Evolutionary conservation across 1,140 invertebrate species (phyloP).

Genomic region (Philopotamus ludificatus): DNA sequence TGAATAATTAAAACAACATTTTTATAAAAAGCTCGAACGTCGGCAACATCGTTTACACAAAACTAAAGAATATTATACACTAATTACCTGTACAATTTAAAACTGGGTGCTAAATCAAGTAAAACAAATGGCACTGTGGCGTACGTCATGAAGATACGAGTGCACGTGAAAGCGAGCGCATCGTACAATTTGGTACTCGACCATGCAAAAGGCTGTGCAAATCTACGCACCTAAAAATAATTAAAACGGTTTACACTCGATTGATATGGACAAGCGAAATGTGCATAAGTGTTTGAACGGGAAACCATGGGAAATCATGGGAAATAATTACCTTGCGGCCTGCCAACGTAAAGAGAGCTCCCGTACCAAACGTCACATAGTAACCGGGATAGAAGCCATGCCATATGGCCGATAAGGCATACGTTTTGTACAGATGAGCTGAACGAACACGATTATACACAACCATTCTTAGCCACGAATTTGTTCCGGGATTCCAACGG

Average conservation of each 20-base stretch:
- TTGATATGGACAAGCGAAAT: no score
- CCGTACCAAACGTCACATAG: slow-evolving; percentile 90
- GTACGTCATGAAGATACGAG: slow-evolving; percentile 82
- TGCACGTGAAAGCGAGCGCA: slow-evolving; percentile 71
- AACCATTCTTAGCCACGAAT: slow-evolving; percentile 81
- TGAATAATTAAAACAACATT: slow-evolving; percentile 42
- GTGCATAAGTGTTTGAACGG: no score
- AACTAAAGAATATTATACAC: not conserved
- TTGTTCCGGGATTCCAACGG: slow-evolving; percentile 91
- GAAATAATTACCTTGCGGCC: slow-evolving; percentile 70
- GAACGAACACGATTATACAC: slow-evolving; percentile 79
- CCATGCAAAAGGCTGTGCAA: slow-evolving; percentile 76
- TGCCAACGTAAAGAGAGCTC: slow-evolving; percentile 82
- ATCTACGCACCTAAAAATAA: slow-evolving; percentile 64
- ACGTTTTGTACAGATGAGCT: slow-evolving; percentile 71
- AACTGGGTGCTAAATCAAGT: slow-evolving; percentile 70
- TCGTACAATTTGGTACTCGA: slow-evolving; percentile 71
- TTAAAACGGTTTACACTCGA: no score
- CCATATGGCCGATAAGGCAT: slow-evolving; percentile 89
- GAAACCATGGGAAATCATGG: no score
- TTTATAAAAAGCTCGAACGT: not conserved
- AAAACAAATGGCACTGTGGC: slow-evolving; percentile 86
- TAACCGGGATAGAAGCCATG: slow-evolving; percentile 98
- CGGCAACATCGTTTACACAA: not conserved
- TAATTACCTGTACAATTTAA: slow-evolving; percentile 52